Evolutionary conservation across 2,888 invertebrate species (phyloP), one percentile per base, ranked within the genome.

Genomic region (Pristionchus entomophagus): DNA sequence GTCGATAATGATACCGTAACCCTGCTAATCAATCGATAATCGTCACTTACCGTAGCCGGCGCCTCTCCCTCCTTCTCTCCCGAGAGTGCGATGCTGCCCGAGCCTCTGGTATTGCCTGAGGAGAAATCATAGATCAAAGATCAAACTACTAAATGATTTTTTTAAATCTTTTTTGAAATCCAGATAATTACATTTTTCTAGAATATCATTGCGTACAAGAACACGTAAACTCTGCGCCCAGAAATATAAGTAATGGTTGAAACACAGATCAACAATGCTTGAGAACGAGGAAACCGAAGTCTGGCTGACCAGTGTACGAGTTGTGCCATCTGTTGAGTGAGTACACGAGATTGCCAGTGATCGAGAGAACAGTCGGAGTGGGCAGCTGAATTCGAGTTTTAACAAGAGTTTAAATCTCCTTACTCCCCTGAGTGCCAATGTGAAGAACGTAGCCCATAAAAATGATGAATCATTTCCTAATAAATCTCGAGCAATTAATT

Each of bases 271-370:
- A n/a, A n/a, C n/a, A 45, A 45, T 45, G 45, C 45, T 10, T 10
- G 45, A 14, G 6, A 26, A 59, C 26, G 26, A 78, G 14, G 32
- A 5, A n/a, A 38, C 38, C n/a, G n/a, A 69, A 32, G 12, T 41
- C 19, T 38, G 4, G n/a, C 82, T 56, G 62, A 93, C 93, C 92
- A 53, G 88, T 92, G 86, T 92, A 93, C 26, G 84, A 88, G 78
- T 90, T 89, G 87, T 94, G 93, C 93, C 93, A 93, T 53, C 91
- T 87, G 84, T 93, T 93, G 78, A 93, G 88, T 2, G 93, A 89
- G 87, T 93, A 93, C 38, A 93, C 93, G 83, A 94, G 87, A 88
- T 92, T 93, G 82, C 92, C 91, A 1, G 93, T 89, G 35, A 94
- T 91, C 35, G 91, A 91, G 41, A 93, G 87, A 14, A 94, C 92